These are phyloP conservation scores for Eupithecia insigniata DNA, from an alignment of 2,888 invertebrate species.

Conservation along the genomic window DNA sequence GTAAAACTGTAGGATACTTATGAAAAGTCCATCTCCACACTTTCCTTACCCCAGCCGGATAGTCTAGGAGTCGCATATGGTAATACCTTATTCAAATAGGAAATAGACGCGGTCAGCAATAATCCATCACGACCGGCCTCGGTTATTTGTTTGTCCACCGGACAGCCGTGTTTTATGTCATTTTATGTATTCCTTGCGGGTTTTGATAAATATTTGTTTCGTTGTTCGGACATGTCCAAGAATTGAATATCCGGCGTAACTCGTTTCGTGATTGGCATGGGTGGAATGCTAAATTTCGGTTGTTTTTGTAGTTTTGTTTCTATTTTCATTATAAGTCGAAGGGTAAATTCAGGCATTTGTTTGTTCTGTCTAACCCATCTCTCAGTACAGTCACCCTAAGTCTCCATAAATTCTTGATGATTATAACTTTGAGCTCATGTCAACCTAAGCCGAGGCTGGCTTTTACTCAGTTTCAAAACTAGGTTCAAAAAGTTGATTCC, in stretches of 20 bases:
- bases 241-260: constrained; percentile 79
- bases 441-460: neutral
- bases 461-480: neutral
- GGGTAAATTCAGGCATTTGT: constrained; percentile 2
- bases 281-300: constrained; percentile 52
- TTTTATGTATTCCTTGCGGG: constrained; percentile 83
- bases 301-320: constrained; percentile 50
- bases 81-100: constrained; percentile 84
- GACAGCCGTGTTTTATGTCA: constrained; percentile 76
- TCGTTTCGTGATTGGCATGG: constrained; percentile 74
- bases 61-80: constrained; percentile 80
- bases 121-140: constrained; percentile 76
- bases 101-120: constrained; percentile 84
- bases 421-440: neutral
- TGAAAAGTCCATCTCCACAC: constrained; percentile 56
- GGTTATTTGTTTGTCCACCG: constrained; percentile 70
- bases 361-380: constrained; percentile 10
- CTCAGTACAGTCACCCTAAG: neutral
- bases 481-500: neutral
- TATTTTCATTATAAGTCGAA: constrained; percentile 18
- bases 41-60: constrained; percentile 47
- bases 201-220: constrained; percentile 84
- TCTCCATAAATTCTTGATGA: neutral
- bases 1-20: neutral
- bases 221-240: constrained; percentile 77